Conservation (phyloP, 2,113 vertebrate species). For the Nothobranchius furzeri region DNA sequence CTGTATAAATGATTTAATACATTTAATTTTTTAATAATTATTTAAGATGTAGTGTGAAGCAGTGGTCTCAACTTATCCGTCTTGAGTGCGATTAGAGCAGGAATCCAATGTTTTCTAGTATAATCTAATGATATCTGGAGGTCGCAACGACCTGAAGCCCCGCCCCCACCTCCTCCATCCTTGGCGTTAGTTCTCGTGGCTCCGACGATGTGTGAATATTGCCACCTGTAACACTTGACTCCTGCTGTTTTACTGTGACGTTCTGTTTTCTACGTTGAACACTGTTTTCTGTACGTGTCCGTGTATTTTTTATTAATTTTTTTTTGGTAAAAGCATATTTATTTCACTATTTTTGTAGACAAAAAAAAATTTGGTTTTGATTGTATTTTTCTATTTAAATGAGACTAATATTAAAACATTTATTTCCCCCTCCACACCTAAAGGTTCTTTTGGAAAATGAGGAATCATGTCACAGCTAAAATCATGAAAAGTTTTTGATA, state of each 20-base stretch:
- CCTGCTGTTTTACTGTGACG: constrained; percentile 79
- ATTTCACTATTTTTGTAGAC: constrained; percentile 99
- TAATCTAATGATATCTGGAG: constrained; percentile 61
- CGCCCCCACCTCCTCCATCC: not conserved
- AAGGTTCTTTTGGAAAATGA: constrained; percentile 85
- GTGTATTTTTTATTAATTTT: constrained; percentile 55
- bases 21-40: constrained; percentile 86
- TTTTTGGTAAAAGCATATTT: constrained; percentile 89
- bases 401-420: constrained; percentile 74
- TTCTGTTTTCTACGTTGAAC: constrained; percentile 91
- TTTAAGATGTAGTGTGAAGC: constrained; percentile 84
- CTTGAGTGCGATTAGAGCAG: constrained; percentile 82
- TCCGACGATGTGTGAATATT: constrained; percentile 54
- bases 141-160: constrained; percentile 32
- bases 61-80: constrained; percentile 75
- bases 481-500: constrained; percentile 62
- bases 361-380: constrained; percentile 93
- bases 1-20: constrained; percentile 86
- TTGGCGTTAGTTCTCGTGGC: constrained; percentile 56
- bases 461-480: constrained; percentile 73
- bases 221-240: constrained; percentile 80
- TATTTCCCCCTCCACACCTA: constrained; percentile 84
- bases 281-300: constrained; percentile 84
- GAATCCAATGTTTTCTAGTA: constrained; percentile 74
- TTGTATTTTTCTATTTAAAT: constrained; percentile 99